Base-by-base conservation (phyloP, 2,797 vertebrate genomes). In the Malacoraja senta region DNA sequence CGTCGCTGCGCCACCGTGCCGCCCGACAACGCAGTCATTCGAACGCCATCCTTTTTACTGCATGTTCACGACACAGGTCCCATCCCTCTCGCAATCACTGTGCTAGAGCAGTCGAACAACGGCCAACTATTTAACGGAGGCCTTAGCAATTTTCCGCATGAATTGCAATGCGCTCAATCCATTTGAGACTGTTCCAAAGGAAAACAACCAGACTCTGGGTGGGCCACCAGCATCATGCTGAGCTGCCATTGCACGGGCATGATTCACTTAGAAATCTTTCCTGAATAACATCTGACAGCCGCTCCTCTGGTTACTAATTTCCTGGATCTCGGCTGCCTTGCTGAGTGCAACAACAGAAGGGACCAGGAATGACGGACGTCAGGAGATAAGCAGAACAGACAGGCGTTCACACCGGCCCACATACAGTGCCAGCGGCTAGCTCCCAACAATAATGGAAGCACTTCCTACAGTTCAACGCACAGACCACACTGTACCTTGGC, bases 261-360 rank as follows among this genome's bases (percentile, higher is more conserved):
- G 63, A 88, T 21, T 68, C 84, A 35, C 84, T 88, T 68, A n/a
- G 84, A 88, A 88, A 35, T 8, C 15, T 19, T 88, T n/a, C 84
- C 84, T 63, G 35, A 88, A 21, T 10, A 88, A 32, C 84, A 88
- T 68, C 63, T 3, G 63, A 68, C 8, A 19, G 7, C 17, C n/a
- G 84, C 63, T 88, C 61, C 65, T 88, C 84, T 88, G 84, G 63
- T 68, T 32, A 35, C n/a, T 19, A 88, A 32, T 61, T 68, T 68
- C 84, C 61, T 68, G 84, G n/a, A 21, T 68, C 63, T 35, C 68
- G 84, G 84, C 63, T 32, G 15, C 84, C n/a, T 35, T 63, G 21
- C 63, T 15, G 24, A 63, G 68, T 68, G 63, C 61, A 88, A 65
- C 32, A 32, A 65, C 83, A 32, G 58, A n/a, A 58, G 26, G 84